phyloP scores from a whole-genome alignment of 53 echinoderm and acorn worm genomes.

The Arbacia lixula region DNA sequence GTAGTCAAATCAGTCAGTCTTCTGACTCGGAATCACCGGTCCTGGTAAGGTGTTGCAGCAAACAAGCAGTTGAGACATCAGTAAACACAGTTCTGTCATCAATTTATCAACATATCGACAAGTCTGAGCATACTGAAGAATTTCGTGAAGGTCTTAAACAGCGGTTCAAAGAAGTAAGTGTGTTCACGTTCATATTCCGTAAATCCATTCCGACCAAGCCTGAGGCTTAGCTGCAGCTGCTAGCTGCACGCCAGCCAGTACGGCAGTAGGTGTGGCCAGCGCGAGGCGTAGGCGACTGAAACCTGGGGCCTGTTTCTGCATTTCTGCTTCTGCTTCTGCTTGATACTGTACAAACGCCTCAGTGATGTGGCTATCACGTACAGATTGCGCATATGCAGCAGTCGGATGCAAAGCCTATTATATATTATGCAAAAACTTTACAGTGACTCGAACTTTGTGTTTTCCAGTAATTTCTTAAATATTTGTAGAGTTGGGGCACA shows the following conservation, averaged over 20 bases:
- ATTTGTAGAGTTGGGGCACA: too few relatives aligned
- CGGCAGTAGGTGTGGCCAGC: not conserved
- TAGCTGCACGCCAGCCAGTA: too few relatives aligned
- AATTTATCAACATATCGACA: slow-evolving; percentile 24
- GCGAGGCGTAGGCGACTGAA: not conserved
- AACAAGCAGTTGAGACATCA: slow-evolving; percentile 37
- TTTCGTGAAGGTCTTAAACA: slow-evolving; percentile 42
- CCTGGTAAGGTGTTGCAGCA: slow-evolving; percentile 30
- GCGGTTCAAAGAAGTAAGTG: slow-evolving; percentile 44
- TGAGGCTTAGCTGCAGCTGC: not conserved
- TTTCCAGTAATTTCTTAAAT: too few relatives aligned
- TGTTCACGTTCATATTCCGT: too few relatives aligned
- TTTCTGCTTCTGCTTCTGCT: too few relatives aligned
- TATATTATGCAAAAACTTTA: too few relatives aligned
- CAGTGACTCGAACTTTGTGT: too few relatives aligned
- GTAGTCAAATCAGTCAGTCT: not conserved
- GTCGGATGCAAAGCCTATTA: too few relatives aligned
- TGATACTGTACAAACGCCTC: too few relatives aligned
- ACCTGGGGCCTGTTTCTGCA: not conserved
- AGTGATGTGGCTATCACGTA: too few relatives aligned
- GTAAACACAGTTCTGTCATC: slow-evolving; percentile 26
- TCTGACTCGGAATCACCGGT: not conserved
- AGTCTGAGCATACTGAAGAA: slow-evolving; percentile 21
- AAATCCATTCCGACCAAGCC: not conserved
- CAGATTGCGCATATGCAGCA: too few relatives aligned